A percentile compares a stretch with the other conserved stretches of the same genome.
Conservation (phyloP, 2,888 invertebrate species). For the Sisyra terminalis region DNA sequence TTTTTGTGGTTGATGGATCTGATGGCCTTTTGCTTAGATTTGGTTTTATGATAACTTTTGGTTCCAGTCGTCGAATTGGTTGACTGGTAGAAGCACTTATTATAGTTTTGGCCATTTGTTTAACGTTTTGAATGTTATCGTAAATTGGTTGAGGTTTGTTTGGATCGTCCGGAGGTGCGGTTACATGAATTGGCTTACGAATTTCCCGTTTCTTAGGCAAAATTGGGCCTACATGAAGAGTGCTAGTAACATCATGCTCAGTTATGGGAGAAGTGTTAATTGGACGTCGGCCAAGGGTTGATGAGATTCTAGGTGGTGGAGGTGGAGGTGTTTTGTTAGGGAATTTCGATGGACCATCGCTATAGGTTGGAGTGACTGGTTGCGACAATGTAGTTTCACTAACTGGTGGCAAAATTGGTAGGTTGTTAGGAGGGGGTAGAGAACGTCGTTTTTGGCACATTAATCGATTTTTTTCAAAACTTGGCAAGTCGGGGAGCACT, state of each 20-base stretch:
- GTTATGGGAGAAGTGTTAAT: conserved; percentile 25
- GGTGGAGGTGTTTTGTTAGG: conserved; percentile 38
- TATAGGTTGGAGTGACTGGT: conserved; percentile 20
- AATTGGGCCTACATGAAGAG: conserved; percentile 35
- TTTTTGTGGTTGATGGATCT: conserved; percentile 18
- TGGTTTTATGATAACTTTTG: conserved; percentile 43
- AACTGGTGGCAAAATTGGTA: conserved; percentile 16
- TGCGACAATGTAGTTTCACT: conserved; percentile 17
- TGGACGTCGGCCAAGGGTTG: conserved; percentile 42
- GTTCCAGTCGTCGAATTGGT: conserved; percentile 29
- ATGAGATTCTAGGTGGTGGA: conserved; percentile 59
- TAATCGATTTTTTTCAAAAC: conserved; percentile 18
- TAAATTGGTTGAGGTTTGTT: conserved; percentile 18
- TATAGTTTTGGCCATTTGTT: conserved; percentile 29
- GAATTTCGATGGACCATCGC: conserved; percentile 11
- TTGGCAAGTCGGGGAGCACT: conserved; percentile 64
- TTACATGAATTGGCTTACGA: conserved; percentile 11
- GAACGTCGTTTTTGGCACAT: conserved; percentile 32
- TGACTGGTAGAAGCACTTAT: conserved; percentile 31
- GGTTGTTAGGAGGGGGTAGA: conserved; percentile 35
- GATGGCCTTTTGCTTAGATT: conserved; percentile 25
- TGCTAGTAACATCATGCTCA: conserved; percentile 33
- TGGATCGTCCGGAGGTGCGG: conserved; percentile 8
- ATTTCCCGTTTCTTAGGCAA: conserved; percentile 24
- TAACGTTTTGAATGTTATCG: conserved; percentile 19